Conservation (phyloP, 2,113 vertebrate genomes). For the Dicerorhinus sumatrensis region DNA sequence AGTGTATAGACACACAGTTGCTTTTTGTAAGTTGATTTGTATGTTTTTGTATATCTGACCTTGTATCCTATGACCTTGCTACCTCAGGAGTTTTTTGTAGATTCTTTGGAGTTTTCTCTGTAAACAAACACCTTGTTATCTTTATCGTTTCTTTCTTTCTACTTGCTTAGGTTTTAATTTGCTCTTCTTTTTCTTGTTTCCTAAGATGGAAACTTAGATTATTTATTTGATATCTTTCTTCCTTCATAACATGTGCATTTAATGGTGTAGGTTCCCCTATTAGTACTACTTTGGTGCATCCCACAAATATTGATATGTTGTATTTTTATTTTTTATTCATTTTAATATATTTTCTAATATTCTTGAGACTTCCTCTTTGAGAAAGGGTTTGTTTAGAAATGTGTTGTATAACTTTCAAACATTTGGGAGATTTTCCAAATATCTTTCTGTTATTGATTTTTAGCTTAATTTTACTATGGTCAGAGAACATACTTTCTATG, state of each 20-base stretch:
- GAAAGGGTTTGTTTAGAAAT: constrained; percentile 33
- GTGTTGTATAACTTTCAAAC: neutral
- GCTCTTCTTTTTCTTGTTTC: neutral
- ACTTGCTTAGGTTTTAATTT: neutral
- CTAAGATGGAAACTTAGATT: neutral
- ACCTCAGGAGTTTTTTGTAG: neutral
- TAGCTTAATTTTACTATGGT: neutral
- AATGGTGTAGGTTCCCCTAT: neutral
- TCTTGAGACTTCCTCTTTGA: neutral
- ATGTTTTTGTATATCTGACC: neutral
- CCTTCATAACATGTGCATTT: neutral
- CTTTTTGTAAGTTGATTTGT: neutral
- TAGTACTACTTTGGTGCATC: neutral
- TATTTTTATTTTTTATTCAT: neutral
- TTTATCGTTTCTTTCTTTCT: neutral
- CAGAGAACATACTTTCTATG: neutral
- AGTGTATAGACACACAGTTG: neutral
- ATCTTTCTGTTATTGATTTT: neutral
- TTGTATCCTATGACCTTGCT: neutral
- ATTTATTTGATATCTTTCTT: neutral
- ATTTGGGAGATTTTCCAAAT: neutral
- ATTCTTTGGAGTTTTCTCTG: neutral
- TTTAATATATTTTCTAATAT: neutral
- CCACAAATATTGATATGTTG: neutral
- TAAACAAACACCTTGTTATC: neutral